A percentile compares a stretch with the other conserved stretches of the same genome.
These are phyloP conservation scores for Pangasius mekongensis DNA, from an alignment of 2,797 vertebrate species.

Conservation along the genomic window DNA sequence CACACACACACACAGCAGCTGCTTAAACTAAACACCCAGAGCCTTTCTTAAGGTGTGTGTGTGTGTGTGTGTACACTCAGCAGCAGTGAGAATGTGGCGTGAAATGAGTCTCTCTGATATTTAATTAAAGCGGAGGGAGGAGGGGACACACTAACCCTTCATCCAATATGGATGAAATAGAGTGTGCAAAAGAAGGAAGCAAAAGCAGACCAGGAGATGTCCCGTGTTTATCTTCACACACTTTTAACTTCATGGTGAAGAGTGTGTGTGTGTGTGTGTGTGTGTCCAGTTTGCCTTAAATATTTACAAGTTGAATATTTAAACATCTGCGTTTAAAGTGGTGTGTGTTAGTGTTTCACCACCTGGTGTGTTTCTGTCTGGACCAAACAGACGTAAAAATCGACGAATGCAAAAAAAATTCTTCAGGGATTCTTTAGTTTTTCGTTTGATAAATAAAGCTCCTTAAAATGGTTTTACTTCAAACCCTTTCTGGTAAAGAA, in stretches of 20 bases:
- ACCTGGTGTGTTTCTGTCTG: neutral
- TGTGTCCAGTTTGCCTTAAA: neutral
- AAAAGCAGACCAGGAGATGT: neutral
- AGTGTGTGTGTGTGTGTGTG: neutral
- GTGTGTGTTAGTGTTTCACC: slow-evolving; percentile 6
- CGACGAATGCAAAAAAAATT: neutral
- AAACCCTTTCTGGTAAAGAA: neutral
- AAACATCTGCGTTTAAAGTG: neutral
- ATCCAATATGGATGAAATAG: slow-evolving; percentile 15
- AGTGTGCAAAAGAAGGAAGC: neutral
- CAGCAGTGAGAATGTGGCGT: slow-evolving; percentile 18
- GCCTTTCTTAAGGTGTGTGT: neutral
- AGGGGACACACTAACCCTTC: neutral
- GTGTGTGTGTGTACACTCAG: slow-evolving; percentile 5
- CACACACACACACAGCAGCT: slow-evolving; percentile 17
- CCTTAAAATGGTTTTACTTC: neutral
- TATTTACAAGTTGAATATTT: slow-evolving; percentile 11
- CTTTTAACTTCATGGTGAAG: neutral
- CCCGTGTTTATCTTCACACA: slow-evolving; percentile 9
- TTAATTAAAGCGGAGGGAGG: neutral
- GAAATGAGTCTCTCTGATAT: slow-evolving; percentile 33
- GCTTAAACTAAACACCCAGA: neutral
- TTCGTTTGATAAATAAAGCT: neutral
- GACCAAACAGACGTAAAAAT: neutral
- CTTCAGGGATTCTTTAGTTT: neutral